A percentile compares a stretch with the other conserved stretches of the same genome.
Conservation (phyloP, 2,888 invertebrate genomes). For the Drosophila gaucha region DNA sequence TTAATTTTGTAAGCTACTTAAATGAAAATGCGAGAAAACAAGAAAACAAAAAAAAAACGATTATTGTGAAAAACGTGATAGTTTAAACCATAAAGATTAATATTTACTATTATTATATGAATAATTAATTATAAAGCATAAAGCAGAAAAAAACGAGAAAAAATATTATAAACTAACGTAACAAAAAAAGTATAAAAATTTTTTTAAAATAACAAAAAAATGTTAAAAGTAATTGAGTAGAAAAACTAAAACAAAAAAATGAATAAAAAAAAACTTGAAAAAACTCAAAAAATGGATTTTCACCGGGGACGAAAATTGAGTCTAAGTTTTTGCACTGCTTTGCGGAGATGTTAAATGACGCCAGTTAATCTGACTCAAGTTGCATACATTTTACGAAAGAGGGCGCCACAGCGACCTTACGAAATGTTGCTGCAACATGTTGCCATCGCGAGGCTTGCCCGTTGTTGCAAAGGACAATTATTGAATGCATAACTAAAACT, state of each 20-base stretch:
- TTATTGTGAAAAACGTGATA: conserved; percentile 78
- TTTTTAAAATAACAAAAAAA: conserved; percentile 74
- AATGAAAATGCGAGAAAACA: conserved; percentile 60
- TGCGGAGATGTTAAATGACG: conserved; percentile 9
- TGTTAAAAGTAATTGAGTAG: conserved; percentile 77
- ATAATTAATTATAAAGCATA: conserved; percentile 75
- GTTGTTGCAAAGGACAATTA: neutral
- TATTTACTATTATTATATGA: conserved; percentile 80
- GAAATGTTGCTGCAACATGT: conserved; percentile 40
- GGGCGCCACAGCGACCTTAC: conserved; percentile 22
- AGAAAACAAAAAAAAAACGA: conserved; percentile 53
- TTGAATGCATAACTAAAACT: conserved; percentile 11
- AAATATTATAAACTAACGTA: conserved; percentile 73
- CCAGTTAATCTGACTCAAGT: neutral
- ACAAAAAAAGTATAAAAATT: conserved; percentile 72
- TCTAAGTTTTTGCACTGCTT: conserved; percentile 30
- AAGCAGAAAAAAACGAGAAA: conserved; percentile 50
- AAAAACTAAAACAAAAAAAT: conserved; percentile 76
- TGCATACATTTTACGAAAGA: conserved; percentile 16
- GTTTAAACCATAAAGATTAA: conserved; percentile 80
- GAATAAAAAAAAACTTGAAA: conserved; percentile 79
- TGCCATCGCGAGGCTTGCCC: neutral
- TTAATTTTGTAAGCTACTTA: conserved; percentile 74
- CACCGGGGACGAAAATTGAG: neutral
- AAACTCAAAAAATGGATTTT: conserved; percentile 46